phyloP scores from a whole-genome alignment of 2,888 invertebrate genomes.

The Euphydryas editha region DNA sequence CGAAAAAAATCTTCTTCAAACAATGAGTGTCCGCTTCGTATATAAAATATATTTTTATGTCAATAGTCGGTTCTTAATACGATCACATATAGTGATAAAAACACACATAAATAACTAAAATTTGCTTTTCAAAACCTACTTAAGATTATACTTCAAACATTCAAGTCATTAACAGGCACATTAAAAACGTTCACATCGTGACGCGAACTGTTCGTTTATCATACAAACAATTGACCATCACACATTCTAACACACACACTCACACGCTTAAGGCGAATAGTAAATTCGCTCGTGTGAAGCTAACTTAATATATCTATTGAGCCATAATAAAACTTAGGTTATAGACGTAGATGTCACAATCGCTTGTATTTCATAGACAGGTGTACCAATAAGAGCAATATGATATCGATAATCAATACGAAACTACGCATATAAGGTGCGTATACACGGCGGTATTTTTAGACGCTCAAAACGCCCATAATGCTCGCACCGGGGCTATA shows the following conservation, averaged over 20 bases:
- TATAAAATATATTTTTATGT: too few species aligned
- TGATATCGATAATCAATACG: constrained; percentile 45
- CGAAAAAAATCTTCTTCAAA: too few species aligned
- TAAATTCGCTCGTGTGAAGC: constrained; percentile 3
- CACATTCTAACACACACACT: constrained; percentile 2
- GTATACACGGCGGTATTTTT: constrained; percentile 70
- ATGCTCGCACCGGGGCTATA: constrained; percentile 62
- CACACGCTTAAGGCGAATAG: too few species aligned
- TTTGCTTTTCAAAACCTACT: constrained; percentile 16
- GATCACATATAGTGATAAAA: background rate
- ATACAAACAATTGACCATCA: constrained; percentile 30
- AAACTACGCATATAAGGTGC: constrained; percentile 49
- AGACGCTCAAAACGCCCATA: constrained; percentile 70
- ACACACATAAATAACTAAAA: background rate
- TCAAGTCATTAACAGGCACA: constrained; percentile 26
- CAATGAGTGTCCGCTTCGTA: too few species aligned
- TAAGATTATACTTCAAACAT: constrained; percentile 21
- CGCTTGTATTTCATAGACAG: constrained; percentile 29
- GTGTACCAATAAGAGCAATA: constrained; percentile 23
- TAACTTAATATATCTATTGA: constrained; percentile 10
- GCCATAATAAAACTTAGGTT: constrained; percentile 9
- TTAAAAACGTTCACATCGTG: constrained; percentile 27
- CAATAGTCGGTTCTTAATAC: too few species aligned
- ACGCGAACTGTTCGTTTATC: constrained; percentile 35
- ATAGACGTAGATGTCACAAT: constrained; percentile 23